These are phyloP conservation scores for Sminthurides aquaticus DNA, from an alignment of 2,888 invertebrate species.

Conservation along the genomic window DNA sequence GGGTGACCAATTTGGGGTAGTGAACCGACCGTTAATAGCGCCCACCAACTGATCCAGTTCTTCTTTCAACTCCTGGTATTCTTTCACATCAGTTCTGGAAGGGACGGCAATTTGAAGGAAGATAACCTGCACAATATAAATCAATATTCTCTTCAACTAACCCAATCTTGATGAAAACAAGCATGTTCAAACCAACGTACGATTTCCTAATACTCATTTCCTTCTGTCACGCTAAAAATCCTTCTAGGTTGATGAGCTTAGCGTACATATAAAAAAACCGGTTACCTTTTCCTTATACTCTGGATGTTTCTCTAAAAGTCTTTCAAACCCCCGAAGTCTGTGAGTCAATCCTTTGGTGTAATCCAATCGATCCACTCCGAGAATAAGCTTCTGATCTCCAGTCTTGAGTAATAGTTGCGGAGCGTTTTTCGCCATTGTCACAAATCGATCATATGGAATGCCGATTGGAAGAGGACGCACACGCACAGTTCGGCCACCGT, in stretches of 20 bases:
- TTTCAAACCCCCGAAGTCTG: slow-evolving; percentile 73
- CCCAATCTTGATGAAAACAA: too few species aligned
- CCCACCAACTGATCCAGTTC: slow-evolving; percentile 85
- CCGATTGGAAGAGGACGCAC: slow-evolving; percentile 80
- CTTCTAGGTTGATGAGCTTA: too few species aligned
- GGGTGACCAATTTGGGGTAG: slow-evolving; percentile 86
- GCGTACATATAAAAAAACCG: too few species aligned
- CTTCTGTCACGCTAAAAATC: too few species aligned
- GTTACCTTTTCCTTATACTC: slow-evolving; percentile 72
- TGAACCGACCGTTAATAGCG: slow-evolving; percentile 78
- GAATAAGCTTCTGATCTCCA: slow-evolving; percentile 60
- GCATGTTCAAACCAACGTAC: too few species aligned
- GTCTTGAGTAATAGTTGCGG: slow-evolving; percentile 53
- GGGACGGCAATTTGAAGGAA: slow-evolving; percentile 58
- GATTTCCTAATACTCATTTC: too few species aligned
- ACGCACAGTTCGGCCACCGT: slow-evolving; percentile 75
- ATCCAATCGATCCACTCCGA: slow-evolving; percentile 82
- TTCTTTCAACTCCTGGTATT: slow-evolving; percentile 81
- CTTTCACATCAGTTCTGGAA: slow-evolving; percentile 80
- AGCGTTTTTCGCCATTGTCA: slow-evolving; percentile 63
- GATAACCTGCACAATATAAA: slow-evolving; percentile 11
- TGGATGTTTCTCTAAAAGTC: slow-evolving; percentile 70
- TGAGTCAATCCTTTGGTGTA: slow-evolving; percentile 85
- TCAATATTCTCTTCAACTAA: not conserved
- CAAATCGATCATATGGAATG: slow-evolving; percentile 79